These are phyloP conservation scores for Eubasilissa regina DNA, from an alignment of 1,140 invertebrate species.

Conservation along the genomic window DNA sequence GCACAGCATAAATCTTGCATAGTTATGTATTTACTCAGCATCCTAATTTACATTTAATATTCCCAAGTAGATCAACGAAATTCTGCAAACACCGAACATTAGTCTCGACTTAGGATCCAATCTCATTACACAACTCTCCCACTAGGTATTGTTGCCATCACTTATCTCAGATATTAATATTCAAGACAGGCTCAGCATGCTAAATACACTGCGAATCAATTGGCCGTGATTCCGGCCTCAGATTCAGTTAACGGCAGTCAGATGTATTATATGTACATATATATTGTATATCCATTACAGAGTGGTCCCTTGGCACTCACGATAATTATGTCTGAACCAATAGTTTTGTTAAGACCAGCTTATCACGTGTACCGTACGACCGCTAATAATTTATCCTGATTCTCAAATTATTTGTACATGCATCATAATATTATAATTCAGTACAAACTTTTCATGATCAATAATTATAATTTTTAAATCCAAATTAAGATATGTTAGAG, in stretches of 20 bases:
- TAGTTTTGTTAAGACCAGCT: too few relatives aligned
- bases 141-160: slow-evolving; percentile 35
- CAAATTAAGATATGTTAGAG: too few relatives aligned
- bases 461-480: too few relatives aligned
- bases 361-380: too few relatives aligned
- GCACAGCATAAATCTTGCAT: too few relatives aligned
- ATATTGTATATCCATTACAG: too few relatives aligned
- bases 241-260: slow-evolving; percentile 22
- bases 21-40: slow-evolving; percentile 20
- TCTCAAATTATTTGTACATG: too few relatives aligned
- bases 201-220: slow-evolving; percentile 36
- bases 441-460: too few relatives aligned
- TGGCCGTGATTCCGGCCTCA: slow-evolving; percentile 28
- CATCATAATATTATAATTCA: too few relatives aligned
- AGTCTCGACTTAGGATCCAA: neutral
- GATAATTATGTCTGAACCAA: neutral
- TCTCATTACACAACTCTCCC: slow-evolving; percentile 16
- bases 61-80: neutral
- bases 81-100: slow-evolving; percentile 3
- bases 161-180: slow-evolving; percentile 43
- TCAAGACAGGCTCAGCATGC: slow-evolving; percentile 27
- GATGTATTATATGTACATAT: neutral
- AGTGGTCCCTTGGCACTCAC: neutral
- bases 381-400: too few relatives aligned
- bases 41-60: slow-evolving; percentile 26